Percentiles rank a stretch among this genome's conserved stretches.
These are phyloP conservation scores for Oreochromis tanganicae DNA, from an alignment of 2,113 vertebrate genomes.

Conservation along the genomic window DNA sequence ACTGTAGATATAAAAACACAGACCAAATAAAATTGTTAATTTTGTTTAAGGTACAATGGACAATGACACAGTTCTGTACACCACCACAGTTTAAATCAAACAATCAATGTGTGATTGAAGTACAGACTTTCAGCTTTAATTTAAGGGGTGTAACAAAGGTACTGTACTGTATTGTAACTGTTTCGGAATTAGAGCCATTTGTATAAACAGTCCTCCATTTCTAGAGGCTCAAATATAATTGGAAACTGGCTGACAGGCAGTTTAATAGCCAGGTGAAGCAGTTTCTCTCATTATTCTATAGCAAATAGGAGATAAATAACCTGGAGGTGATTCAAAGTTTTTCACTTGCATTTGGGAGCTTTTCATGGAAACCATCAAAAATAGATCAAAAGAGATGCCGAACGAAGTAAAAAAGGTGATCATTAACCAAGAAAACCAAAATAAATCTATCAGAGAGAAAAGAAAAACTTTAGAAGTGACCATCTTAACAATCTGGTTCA, in stretches of 20 bases:
- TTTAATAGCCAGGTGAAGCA: not conserved
- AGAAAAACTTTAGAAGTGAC: not conserved
- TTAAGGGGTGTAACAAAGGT: not conserved
- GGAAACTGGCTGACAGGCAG: not conserved
- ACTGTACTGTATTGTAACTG: not conserved
- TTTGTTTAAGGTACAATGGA: not conserved
- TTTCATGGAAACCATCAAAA: not conserved
- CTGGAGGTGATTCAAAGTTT: not conserved
- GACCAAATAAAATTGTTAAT: not conserved
- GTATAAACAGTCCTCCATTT: not conserved
- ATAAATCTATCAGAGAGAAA: not conserved
- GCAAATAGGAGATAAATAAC: not conserved
- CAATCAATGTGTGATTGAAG: not conserved
- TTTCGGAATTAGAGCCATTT: not conserved
- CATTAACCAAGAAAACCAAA: not conserved
- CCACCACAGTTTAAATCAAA: not conserved
- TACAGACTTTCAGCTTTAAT: not conserved
- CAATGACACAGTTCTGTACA: not conserved
- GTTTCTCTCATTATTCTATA: not conserved
- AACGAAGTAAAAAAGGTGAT: not conserved
- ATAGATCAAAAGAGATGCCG: not conserved
- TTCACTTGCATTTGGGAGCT: not conserved
- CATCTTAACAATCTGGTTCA: not conserved
- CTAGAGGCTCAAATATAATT: not conserved
- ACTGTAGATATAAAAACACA: not conserved